phyloP scores from a whole-genome alignment of 2,113 vertebrate genomes.

The Chelonoidis abingdonii region DNA sequence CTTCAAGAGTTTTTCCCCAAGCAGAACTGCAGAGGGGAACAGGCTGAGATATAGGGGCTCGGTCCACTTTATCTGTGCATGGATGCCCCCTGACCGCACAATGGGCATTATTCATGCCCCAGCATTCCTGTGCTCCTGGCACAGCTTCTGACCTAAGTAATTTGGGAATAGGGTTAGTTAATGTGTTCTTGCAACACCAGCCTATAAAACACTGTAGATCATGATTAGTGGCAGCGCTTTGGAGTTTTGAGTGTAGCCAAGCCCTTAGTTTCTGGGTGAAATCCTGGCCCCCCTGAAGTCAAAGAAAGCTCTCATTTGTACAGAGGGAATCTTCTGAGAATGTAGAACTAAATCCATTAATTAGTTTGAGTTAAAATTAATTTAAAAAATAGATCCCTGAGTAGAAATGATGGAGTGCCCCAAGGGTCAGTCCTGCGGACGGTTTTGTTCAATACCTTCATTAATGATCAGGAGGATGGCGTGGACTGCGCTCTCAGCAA shows the following conservation, averaged over 20 bases:
- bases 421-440: too few species aligned
- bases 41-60: background rate
- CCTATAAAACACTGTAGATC: constrained; percentile 4
- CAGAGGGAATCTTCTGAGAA: background rate
- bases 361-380: background rate
- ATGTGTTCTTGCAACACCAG: constrained; percentile 13
- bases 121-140: background rate
- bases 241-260: too few species aligned
- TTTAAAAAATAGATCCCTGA: background rate
- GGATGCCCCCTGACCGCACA: background rate
- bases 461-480: too few species aligned
- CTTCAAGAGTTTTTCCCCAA: background rate
- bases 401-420: background rate
- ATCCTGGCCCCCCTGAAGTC: background rate
- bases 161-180: constrained; percentile 22
- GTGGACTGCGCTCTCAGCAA: too few species aligned
- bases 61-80: rapidly evolving
- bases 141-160: background rate
- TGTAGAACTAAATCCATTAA: background rate
- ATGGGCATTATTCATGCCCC: background rate
- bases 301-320: background rate
- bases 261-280: background rate
- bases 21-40: background rate
- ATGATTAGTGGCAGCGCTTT: background rate
- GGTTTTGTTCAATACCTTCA: too few species aligned